These are phyloP conservation scores for Cololabis saira DNA, from an alignment of 2,113 vertebrate species.

Conservation along the genomic window DNA sequence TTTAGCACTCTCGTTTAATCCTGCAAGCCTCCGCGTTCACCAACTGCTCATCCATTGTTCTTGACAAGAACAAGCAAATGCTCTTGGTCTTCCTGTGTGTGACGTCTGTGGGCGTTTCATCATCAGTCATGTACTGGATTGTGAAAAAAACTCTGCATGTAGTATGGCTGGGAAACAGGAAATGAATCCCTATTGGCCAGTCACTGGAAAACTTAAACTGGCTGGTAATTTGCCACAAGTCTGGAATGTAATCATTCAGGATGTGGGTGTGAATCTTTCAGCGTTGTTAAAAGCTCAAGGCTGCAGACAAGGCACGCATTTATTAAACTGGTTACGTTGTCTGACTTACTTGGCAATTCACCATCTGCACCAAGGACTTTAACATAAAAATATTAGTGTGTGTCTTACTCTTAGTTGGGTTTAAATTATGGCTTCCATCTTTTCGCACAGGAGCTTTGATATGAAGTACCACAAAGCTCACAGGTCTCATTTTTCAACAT, in stretches of 20 bases:
- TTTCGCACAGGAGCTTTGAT: no score
- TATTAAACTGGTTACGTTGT: no score
- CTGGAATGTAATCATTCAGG: slow-evolving; percentile 65
- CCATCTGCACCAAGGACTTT: no score
- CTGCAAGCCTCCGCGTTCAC: neutral
- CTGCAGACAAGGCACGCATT: neutral
- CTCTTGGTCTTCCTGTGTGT: slow-evolving; percentile 48
- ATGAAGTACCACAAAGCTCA: no score
- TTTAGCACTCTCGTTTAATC: neutral
- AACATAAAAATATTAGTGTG: no score
- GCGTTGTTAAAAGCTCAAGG: neutral
- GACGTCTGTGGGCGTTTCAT: slow-evolving; percentile 61
- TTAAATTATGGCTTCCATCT: no score
- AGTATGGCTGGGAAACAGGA: slow-evolving; percentile 68
- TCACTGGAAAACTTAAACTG: slow-evolving; percentile 13
- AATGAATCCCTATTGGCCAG: slow-evolving; percentile 62
- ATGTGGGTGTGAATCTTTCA: slow-evolving; percentile 18
- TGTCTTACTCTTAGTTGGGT: no score
- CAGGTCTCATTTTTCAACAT: no score
- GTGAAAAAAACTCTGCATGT: slow-evolving; percentile 34
- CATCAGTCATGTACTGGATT: slow-evolving; percentile 37
- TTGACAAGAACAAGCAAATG: slow-evolving; percentile 38
- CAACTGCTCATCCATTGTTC: slow-evolving; percentile 46
- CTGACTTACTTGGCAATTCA: no score
- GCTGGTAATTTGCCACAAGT: slow-evolving; percentile 25